Conservation (phyloP, 2,113 vertebrate genomes). For the Salvelinus sp. region DNA sequence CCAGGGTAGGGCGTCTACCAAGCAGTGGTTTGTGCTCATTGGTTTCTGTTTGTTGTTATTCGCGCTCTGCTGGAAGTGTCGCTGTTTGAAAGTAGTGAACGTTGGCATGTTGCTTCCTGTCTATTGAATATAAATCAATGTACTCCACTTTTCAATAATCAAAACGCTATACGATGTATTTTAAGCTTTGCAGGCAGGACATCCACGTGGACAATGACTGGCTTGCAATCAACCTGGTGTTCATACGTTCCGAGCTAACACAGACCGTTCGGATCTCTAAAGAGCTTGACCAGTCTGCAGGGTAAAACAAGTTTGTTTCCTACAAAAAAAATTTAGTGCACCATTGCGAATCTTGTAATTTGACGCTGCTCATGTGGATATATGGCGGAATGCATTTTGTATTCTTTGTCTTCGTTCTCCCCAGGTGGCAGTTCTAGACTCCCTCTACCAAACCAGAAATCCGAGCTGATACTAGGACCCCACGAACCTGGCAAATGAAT, state of each 20-base stretch:
- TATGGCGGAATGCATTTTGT: too few relatives aligned
- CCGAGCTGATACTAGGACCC: slow-evolving; percentile 38
- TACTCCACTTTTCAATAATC: not conserved
- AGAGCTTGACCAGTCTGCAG: slow-evolving; percentile 23
- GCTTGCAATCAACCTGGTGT: slow-evolving; percentile 35
- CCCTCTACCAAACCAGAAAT: slow-evolving; percentile 30
- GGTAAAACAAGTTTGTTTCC: slow-evolving; percentile 10
- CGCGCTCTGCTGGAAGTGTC: too few relatives aligned
- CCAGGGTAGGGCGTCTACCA: slow-evolving; percentile 18
- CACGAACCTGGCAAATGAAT: slow-evolving; percentile 39
- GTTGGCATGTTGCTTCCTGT: not conserved
- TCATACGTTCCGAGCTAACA: slow-evolving; percentile 11
- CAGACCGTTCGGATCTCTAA: slow-evolving; percentile 23
- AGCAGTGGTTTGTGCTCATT: too few relatives aligned
- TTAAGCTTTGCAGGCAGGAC: slow-evolving; percentile 30
- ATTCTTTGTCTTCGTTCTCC: not conserved
- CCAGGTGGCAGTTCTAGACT: slow-evolving; percentile 16
- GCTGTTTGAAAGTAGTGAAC: not conserved
- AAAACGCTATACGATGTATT: not conserved
- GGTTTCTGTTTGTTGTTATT: too few relatives aligned
- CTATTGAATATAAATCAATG: not conserved
- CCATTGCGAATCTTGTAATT: too few relatives aligned
- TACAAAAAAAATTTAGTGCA: not conserved
- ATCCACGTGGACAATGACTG: slow-evolving; percentile 14
- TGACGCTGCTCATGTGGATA: too few relatives aligned